Evolutionary conservation across 2,113 vertebrate species (phyloP).

Genomic region (Scomber japonicus): DNA sequence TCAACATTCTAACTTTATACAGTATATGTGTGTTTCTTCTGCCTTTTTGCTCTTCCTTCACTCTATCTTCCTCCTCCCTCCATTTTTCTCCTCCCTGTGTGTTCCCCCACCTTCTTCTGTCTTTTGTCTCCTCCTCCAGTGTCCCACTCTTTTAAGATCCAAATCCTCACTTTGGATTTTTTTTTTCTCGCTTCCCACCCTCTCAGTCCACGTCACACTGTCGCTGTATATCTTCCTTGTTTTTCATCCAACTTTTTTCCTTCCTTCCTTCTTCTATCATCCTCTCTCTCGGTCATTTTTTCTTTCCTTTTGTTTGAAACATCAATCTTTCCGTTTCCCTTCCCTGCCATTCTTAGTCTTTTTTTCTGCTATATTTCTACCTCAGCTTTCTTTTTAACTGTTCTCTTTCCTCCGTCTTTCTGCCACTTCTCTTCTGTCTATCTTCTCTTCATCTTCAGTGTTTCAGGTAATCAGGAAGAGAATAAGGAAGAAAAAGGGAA

Average conservation of each 20-base stretch:
- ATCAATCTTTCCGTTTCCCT: conserved; percentile 11
- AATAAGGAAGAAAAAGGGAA: background rate
- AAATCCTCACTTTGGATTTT: background rate
- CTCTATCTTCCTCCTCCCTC: background rate
- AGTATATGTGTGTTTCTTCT: background rate
- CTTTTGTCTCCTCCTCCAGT: conserved; percentile 24
- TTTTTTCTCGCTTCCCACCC: background rate
- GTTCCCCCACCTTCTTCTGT: conserved; percentile 19
- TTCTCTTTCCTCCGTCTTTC: background rate
- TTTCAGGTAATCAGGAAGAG: background rate
- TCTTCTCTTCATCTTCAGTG: background rate
- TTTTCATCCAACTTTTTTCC: background rate
- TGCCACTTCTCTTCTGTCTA: background rate
- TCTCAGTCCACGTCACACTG: background rate
- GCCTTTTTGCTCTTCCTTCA: background rate
- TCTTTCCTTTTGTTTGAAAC: conserved; percentile 3
- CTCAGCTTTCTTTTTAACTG: background rate
- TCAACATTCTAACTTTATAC: too few species aligned
- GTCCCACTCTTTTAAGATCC: conserved; percentile 11
- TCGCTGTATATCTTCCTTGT: background rate
- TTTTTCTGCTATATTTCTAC: background rate
- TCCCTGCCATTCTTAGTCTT: background rate
- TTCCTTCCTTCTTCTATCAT: conserved; percentile 17
- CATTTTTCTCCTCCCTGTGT: background rate
- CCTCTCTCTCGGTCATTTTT: conserved; percentile 1